phyloP scores from a whole-genome alignment of 2,888 invertebrate species.

The Melinaea marsaeus region DNA sequence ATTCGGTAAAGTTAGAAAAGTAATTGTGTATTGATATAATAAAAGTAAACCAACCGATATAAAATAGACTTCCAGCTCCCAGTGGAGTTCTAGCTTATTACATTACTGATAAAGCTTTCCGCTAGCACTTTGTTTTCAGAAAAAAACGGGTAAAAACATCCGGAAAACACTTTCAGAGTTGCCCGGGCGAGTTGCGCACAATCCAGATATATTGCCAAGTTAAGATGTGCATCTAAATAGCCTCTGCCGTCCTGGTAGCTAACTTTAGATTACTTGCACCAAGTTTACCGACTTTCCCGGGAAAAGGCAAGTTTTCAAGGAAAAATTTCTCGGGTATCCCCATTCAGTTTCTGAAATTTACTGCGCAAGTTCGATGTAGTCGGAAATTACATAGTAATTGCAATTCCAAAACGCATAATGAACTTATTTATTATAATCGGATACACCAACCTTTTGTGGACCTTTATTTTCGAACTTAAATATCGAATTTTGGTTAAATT shows the following conservation, averaged over 20 bases:
- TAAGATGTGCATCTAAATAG: constrained; percentile 78
- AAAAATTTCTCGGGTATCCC: constrained; percentile 47
- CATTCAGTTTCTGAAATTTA: constrained; percentile 69
- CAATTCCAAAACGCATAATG: constrained; percentile 28
- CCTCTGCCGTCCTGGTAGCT: constrained; percentile 71
- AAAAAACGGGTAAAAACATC: constrained; percentile 39
- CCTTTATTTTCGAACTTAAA: constrained; percentile 7
- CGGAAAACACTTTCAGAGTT: constrained; percentile 54
- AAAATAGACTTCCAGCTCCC: constrained; percentile 15
- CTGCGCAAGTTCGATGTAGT: constrained; percentile 58
- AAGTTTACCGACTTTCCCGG: constrained; percentile 63
- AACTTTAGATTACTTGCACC: constrained; percentile 78
- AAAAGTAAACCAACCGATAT: not conserved
- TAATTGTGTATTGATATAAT: too few relatives aligned
- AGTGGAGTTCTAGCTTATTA: constrained; percentile 40
- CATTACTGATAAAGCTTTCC: constrained; percentile 47
- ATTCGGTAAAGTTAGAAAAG: too few relatives aligned
- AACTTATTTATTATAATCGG: constrained; percentile 1
- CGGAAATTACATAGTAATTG: constrained; percentile 46
- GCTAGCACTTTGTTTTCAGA: constrained; percentile 47
- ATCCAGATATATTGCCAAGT: constrained; percentile 76
- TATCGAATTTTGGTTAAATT: constrained; percentile 3
- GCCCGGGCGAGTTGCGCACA: constrained; percentile 45
- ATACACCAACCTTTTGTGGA: not conserved
- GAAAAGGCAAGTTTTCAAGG: constrained; percentile 53